Conservation (phyloP, 2,113 vertebrate genomes). For the Anolis carolinensis region DNA sequence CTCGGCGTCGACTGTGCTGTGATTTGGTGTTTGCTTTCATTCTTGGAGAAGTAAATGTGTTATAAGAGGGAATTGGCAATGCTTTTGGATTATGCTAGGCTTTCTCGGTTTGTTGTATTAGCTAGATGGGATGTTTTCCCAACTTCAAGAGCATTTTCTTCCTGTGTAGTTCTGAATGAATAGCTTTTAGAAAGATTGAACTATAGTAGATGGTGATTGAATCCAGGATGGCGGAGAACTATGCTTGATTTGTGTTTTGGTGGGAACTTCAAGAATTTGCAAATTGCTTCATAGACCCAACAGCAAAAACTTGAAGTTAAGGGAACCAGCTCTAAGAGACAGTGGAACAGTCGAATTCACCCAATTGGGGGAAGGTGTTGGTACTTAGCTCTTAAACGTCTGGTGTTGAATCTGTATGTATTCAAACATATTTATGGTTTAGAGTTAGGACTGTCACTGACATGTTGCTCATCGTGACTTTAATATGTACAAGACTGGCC, state of each 20-base stretch:
- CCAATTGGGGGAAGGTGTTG: neutral
- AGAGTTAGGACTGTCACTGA: neutral
- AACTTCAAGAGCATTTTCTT: rapidly evolving
- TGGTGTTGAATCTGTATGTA: neutral
- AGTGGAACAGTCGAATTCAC: neutral
- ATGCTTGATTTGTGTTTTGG: neutral
- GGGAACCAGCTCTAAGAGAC: too few relatives aligned
- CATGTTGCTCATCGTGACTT: neutral
- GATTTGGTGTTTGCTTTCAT: neutral
- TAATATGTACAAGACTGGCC: too few relatives aligned
- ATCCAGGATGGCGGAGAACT: neutral
- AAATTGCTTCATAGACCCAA: neutral
- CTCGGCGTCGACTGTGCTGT: neutral
- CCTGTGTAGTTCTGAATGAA: neutral
- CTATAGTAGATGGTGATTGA: neutral
- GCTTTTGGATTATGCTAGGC: neutral
- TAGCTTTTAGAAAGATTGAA: neutral
- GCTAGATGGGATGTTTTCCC: neutral
- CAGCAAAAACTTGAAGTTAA: neutral
- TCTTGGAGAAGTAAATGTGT: neutral
- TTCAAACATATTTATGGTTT: neutral
- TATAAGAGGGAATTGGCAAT: neutral
- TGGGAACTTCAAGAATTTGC: neutral
- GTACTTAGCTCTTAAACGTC: neutral
- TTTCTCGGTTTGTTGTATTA: neutral